phyloP scores from a whole-genome alignment of 2,888 invertebrate genomes.

The Pherbina coryleti region DNA sequence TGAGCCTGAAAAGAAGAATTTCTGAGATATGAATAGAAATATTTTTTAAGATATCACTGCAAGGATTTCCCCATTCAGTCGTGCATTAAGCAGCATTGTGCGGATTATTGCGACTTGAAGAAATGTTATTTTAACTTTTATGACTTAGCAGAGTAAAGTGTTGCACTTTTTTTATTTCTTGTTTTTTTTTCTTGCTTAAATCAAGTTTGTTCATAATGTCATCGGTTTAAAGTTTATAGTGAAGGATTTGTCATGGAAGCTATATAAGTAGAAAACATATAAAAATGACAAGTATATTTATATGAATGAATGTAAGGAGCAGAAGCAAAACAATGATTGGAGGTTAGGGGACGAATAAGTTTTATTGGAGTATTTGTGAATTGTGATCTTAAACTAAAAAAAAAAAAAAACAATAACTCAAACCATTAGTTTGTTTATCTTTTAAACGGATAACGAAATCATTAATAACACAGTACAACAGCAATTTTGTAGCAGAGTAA shows the following conservation, averaged over 20 bases:
- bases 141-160: constrained; percentile 5
- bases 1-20: not conserved
- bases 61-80: constrained; percentile 1
- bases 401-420: no score
- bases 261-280: not conserved
- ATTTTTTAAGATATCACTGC: not conserved
- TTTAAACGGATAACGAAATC: no score
- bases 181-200: no score
- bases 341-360: no score
- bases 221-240: not conserved
- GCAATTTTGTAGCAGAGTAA: no score
- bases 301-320: not conserved
- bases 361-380: no score
- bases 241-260: not conserved
- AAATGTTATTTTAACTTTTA: constrained; percentile 15
- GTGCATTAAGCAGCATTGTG: constrained; percentile 16
- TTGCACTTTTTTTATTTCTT: no score
- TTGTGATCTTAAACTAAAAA: no score
- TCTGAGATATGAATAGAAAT: not conserved
- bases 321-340: not conserved
- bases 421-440: no score
- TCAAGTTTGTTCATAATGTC: not conserved
- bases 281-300: not conserved
- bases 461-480: no score
- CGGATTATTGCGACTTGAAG: constrained; percentile 15